Conservation (phyloP, 2,888 invertebrate species). For the Erebia ligea region DNA sequence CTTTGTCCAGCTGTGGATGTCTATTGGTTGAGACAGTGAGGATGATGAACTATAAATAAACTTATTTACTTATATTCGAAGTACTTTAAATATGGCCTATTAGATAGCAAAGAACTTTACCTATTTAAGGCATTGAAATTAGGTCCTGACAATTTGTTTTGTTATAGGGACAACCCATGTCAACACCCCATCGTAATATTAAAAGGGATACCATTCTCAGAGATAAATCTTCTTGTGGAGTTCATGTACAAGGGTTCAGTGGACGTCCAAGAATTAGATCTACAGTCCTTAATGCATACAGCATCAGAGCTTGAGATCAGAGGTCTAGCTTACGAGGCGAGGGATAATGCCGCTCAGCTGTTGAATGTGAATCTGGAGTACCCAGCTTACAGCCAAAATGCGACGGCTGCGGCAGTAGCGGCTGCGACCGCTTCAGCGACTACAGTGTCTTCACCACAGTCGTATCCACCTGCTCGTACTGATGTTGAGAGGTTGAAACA, state of each 20-base stretch:
- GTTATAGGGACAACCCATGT: conserved; percentile 85
- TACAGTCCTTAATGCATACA: conserved; percentile 86
- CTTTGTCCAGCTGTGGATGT: too few relatives aligned
- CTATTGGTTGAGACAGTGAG: too few relatives aligned
- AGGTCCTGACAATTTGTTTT: conserved; percentile 40
- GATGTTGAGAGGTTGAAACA: conserved; percentile 78
- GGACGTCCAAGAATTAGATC: conserved; percentile 85
- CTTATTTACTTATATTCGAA: too few relatives aligned
- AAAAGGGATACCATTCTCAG: conserved; percentile 85
- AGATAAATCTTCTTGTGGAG: conserved; percentile 86
- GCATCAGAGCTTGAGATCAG: conserved; percentile 87
- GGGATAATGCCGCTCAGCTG: conserved; percentile 82
- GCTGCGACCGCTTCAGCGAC: conserved; percentile 43
- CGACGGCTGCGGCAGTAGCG: conserved; percentile 46
- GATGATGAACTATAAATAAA: too few relatives aligned
- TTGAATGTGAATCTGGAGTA: conserved; percentile 81
- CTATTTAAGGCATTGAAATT: conserved; percentile 1
- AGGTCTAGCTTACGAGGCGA: conserved; percentile 84
- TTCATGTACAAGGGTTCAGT: conserved; percentile 89
- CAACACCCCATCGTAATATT: conserved; percentile 89
- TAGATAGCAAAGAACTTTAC: too few relatives aligned
- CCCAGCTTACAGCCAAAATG: conserved; percentile 68
- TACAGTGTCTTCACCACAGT: conserved; percentile 50
- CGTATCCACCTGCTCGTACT: conserved; percentile 65
- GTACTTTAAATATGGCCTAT: too few relatives aligned